Conservation (phyloP, 2,797 vertebrate genomes). For the Pitangus sulphuratus region DNA sequence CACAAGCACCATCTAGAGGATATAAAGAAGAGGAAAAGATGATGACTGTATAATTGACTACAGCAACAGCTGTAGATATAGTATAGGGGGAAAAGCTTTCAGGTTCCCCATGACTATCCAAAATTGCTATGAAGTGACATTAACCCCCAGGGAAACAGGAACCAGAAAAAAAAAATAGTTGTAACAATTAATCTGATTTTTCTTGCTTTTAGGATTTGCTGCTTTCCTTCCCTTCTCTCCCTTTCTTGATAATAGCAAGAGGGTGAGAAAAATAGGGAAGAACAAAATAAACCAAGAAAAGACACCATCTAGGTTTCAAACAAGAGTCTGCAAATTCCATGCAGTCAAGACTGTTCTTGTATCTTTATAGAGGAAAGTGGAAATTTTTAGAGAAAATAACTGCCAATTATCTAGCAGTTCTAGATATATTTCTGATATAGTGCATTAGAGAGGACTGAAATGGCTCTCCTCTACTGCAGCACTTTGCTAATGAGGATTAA, state of each 20-base stretch:
- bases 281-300: neutral
- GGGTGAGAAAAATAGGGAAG: neutral
- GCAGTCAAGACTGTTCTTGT: neutral
- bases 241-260: neutral
- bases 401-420: neutral
- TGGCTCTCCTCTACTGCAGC: neutral
- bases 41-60: no score
- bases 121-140: neutral
- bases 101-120: neutral
- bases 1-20: constrained; percentile 66
- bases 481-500: neutral
- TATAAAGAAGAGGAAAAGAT: neutral
- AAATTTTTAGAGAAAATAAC: neutral
- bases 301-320: neutral
- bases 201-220: neutral
- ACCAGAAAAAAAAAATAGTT: neutral
- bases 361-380: neutral
- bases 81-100: neutral
- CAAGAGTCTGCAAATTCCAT: neutral
- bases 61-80: neutral
- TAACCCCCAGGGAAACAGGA: neutral
- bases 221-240: neutral
- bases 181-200: neutral
- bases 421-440: neutral
- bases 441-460: neutral